A percentile compares a stretch with the other conserved stretches of the same genome.
These are phyloP conservation scores for Seira sanloemensis DNA, from an alignment of 2,888 invertebrate genomes.

Conservation along the genomic window DNA sequence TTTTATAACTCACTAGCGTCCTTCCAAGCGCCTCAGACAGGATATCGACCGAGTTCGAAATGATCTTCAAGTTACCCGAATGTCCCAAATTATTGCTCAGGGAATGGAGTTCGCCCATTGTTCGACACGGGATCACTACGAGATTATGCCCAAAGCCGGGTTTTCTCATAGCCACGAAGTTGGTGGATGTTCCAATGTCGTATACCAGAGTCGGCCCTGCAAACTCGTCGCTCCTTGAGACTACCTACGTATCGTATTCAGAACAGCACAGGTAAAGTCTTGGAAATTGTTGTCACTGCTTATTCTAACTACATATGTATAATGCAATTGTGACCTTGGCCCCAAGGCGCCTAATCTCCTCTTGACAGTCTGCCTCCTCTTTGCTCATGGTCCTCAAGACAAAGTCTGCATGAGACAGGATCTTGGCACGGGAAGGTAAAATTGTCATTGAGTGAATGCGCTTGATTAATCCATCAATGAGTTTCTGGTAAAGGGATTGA, in stretches of 20 bases:
- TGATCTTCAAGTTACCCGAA: not conserved
- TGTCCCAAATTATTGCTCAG: slow-evolving; percentile 65
- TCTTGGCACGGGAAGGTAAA: not conserved
- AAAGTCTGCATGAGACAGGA: slow-evolving; percentile 44
- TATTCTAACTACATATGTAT: no score
- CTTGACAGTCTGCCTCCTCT: not conserved
- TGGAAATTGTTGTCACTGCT: not conserved
- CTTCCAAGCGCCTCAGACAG: not conserved
- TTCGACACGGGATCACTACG: slow-evolving; percentile 66
- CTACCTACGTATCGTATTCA: slow-evolving; percentile 1
- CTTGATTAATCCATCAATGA: slow-evolving; percentile 42
- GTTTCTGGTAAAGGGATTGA: slow-evolving; percentile 56
- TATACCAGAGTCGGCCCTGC: slow-evolving; percentile 59
- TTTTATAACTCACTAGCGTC: not conserved
- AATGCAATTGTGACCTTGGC: no score
- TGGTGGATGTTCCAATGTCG: slow-evolving; percentile 68
- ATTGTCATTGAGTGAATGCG: slow-evolving; percentile 33
- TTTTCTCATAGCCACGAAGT: slow-evolving; percentile 47
- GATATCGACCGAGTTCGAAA: not conserved
- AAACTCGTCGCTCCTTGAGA: slow-evolving; percentile 22
- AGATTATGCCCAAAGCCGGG: slow-evolving; percentile 64
- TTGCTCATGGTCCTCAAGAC: not conserved
- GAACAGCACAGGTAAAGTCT: not conserved
- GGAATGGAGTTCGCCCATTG: slow-evolving; percentile 54
- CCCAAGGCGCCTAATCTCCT: not conserved